phyloP scores from a whole-genome alignment of 2,797 vertebrate species.

The Rhyacichthys aspro region DNA sequence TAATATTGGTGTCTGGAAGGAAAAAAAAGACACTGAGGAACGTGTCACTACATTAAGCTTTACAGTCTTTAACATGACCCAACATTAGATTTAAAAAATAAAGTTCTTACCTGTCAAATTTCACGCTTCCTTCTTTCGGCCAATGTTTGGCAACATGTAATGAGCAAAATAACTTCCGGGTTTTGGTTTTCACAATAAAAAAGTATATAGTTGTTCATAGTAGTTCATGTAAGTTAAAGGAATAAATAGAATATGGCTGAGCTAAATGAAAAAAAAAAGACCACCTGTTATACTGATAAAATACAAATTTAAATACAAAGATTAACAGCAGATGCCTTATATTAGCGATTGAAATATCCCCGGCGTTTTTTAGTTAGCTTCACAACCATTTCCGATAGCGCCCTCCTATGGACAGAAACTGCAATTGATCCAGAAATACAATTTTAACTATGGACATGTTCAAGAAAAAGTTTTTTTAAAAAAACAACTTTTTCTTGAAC shows the following conservation, averaged over 20 bases:
- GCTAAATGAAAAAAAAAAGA: no score
- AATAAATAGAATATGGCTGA: neutral
- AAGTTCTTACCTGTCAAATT: constrained; percentile 40
- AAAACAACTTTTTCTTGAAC: no score
- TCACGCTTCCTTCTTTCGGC: constrained; percentile 48
- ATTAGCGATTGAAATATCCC: no score
- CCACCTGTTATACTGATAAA: no score
- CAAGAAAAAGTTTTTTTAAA: no score
- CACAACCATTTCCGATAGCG: neutral
- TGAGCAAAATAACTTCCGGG: constrained; percentile 26
- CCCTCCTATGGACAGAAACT: constrained; percentile 1
- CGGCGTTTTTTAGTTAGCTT: no score
- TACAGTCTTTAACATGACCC: fast-evolving
- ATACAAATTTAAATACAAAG: no score
- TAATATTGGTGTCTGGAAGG: neutral
- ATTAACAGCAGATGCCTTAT: no score
- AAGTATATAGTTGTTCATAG: no score
- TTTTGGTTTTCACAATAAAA: constrained; percentile 37
- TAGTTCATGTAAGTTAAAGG: neutral
- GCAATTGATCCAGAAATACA: neutral
- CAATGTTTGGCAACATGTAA: neutral
- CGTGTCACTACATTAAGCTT: neutral
- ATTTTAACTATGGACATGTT: no score
- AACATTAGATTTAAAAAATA: neutral
- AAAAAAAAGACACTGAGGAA: neutral